phyloP scores from a whole-genome alignment of 2,888 invertebrate genomes.

The Ecdyonurus torrentis region DNA sequence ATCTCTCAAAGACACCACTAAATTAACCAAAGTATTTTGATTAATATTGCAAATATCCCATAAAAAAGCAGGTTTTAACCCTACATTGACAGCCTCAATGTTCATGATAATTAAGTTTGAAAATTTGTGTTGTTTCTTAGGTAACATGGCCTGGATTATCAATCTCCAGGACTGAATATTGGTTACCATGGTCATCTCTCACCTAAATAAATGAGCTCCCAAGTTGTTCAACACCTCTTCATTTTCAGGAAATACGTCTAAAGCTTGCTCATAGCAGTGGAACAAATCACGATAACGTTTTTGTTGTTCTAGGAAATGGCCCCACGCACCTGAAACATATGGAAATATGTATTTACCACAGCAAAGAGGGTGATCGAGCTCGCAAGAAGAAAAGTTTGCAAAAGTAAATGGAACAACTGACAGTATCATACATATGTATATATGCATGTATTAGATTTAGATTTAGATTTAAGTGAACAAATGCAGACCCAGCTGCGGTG shows the following conservation, averaged over 20 bases:
- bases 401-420: background rate
- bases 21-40: slow-evolving; percentile 9
- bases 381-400: background rate
- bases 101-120: slow-evolving; percentile 10
- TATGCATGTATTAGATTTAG: background rate
- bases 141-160: background rate
- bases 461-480: too few relatives aligned
- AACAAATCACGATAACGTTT: slow-evolving; percentile 23
- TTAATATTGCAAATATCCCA: slow-evolving; percentile 18
- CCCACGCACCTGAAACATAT: slow-evolving; percentile 18
- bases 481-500: too few relatives aligned
- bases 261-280: slow-evolving; percentile 26
- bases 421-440: background rate
- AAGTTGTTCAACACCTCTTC: slow-evolving; percentile 31
- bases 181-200: slow-evolving; percentile 12
- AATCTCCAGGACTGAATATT: background rate
- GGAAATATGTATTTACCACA: too few relatives aligned
- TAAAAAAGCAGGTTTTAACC: slow-evolving; percentile 19
- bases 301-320: slow-evolving; percentile 20
- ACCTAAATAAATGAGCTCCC: slow-evolving; percentile 34
- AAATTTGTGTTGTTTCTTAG: slow-evolving; percentile 9
- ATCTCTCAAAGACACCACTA: slow-evolving; percentile 15
- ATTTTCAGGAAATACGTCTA: slow-evolving; percentile 31
- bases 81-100: slow-evolving; percentile 16
- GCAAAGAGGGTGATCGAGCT: too few relatives aligned